Conservation (phyloP, 2,113 vertebrate species). For the Neopipo cinnamomea region DNA sequence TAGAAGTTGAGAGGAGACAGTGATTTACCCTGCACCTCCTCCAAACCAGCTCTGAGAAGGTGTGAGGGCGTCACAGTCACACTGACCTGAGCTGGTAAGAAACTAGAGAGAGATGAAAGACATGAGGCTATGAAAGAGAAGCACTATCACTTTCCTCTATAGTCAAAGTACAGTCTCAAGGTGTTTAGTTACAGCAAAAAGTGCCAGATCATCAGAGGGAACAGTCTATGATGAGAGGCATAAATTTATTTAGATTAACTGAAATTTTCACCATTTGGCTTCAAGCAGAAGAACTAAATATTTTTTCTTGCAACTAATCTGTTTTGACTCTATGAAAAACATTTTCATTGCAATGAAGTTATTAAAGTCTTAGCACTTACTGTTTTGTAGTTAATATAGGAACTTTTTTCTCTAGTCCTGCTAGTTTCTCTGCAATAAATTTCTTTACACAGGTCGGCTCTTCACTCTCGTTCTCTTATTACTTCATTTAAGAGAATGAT, state of each 20-base stretch:
- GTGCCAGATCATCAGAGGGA: constrained; percentile 20
- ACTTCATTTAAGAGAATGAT: constrained; percentile 60
- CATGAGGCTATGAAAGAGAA: neutral
- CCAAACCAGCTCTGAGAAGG: neutral
- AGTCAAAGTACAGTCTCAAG: neutral
- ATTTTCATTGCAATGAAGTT: constrained; percentile 61
- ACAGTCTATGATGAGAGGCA: constrained; percentile 10
- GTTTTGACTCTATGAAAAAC: constrained; percentile 63
- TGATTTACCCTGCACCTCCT: fast-evolving
- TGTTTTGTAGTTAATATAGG: constrained; percentile 46
- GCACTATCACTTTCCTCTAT: fast-evolving
- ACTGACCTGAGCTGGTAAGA: neutral
- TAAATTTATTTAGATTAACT: constrained; percentile 59
- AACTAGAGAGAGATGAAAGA: neutral
- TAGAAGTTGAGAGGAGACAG: neutral
- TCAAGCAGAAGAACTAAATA: constrained; percentile 39
- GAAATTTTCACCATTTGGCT: constrained; percentile 49
- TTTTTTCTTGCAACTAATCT: constrained; percentile 61
- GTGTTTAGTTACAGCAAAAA: constrained; percentile 17
- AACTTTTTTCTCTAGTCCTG: constrained; percentile 9
- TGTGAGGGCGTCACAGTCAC: fast-evolving
- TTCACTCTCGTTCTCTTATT: constrained; percentile 50
- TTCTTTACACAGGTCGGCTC: constrained; percentile 2
- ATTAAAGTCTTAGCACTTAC: constrained; percentile 71
- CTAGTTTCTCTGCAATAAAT: constrained; percentile 43